Evolutionary conservation across 2,113 vertebrate species (phyloP), one percentile per base, ranked within the genome.

Genomic region (Scomber japonicus): DNA sequence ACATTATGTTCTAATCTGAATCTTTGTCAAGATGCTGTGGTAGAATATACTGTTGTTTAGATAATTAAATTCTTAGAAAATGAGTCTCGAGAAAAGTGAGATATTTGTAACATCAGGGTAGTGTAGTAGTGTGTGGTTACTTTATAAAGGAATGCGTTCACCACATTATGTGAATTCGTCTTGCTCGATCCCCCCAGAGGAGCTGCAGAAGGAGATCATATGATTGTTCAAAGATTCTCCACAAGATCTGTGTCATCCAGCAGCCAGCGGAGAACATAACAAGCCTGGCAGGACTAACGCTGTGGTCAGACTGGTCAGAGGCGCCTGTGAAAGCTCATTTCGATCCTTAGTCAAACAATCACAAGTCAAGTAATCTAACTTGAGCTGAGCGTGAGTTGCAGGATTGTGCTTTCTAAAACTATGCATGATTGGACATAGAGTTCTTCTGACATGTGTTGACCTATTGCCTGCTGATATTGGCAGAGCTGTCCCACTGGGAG

Each of bases 201-300:
- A 79, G 55, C n/a, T 55, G 82, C 77, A 87, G 73, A 68, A n/a
- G 73, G 35, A 75, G 78, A 90, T 90, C 88, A 89, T 88, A 90
- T 90, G 91, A 89, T 76, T 78, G 56, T 81, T 71, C 64, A 80
- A 80, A 84, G 75, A 82, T 86, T 40, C 30, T 70, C 61, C 63
- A 83, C 83, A 83, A 86, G 89, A 83, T 76, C 75, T 65, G 69
- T 68, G 59, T 75, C 78, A 79, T 75, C 79, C 77, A 71, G 77
- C 60, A 86, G 67, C 49, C 46, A 62, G 17, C 2, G 27, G 40
- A 74, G 44, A 70, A 68, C 55, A 83, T 66, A 80, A 74, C 50
- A 64, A 62, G 54, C 50, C 19, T 11, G 13, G 15, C 17, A 24
- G 63, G 17, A 75, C 53, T 27, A 62, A 56, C 2, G 1, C 46